Evolutionary conservation across 2,113 vertebrate genomes (phyloP), one percentile per base, ranked within the genome.

Genomic region (Toxostoma redivivum): DNA sequence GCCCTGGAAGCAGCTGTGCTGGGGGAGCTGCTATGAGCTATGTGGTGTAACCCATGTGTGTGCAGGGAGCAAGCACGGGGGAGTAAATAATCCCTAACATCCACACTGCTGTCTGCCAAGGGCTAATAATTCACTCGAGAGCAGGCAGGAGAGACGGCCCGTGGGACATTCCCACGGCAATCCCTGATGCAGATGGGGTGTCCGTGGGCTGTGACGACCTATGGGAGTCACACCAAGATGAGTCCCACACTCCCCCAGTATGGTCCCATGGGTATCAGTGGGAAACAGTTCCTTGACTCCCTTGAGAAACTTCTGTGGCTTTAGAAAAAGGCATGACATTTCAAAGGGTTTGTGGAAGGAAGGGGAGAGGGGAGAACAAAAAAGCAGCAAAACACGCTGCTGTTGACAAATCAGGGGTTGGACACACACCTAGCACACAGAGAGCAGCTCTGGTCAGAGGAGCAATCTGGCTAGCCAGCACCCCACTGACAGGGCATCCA

Each of bases 61-160:
- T 0, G 0, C 58, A 64, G 48, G 50, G 81, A 93, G 67, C 17
- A 19, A 88, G 65, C 45, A 74, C 0, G 2, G 76, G 84, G 86
- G 80, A 95, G 44, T 72, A 92, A 96, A 92, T 77, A 51, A 79
- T 65, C 81, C 67, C 40, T 28, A 65, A 81, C 3, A 15, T 79
- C 85, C 73, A 51, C 14, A 2, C n/a, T 5, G 8, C 71, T 56
- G 66, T 28, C 70, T 76, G 91, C 86, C 23, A 17, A 83, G 50
- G 58, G n/a, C 50, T 48, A 47, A 50, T 86, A 66, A 92, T 70
- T 91, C 70, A 54, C 54, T 66, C 0, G 1, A 67, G 58, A 92
- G 64, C 4, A 6, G 70, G 58, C 37, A 40, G 73, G 37, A 78
- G 40, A 58, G 51, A 48, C 0, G 0, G 90, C 47, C 61, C 0